Evolutionary conservation across 2,113 vertebrate genomes (phyloP).

Genomic region (Eudorcas thomsonii): DNA sequence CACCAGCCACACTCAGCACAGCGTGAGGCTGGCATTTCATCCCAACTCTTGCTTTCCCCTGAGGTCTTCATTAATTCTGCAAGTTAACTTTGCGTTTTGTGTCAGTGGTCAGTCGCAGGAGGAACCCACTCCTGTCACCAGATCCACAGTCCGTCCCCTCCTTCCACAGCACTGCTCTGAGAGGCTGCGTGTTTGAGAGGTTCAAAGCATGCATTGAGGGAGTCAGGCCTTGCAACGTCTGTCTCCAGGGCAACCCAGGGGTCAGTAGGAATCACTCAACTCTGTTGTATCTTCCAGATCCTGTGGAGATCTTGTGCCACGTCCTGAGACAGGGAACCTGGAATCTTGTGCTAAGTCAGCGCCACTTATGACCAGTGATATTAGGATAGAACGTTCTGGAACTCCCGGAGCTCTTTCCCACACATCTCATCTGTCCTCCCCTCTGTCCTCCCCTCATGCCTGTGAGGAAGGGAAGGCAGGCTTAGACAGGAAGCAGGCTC

Average conservation of each 20-base stretch:
- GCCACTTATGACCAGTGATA: not conserved
- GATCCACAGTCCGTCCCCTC: too few species aligned
- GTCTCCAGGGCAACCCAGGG: not conserved
- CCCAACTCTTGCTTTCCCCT: not conserved
- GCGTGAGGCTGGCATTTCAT: not conserved
- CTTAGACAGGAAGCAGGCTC: not conserved
- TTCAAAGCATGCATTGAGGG: not conserved
- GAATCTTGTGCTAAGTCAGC: not conserved
- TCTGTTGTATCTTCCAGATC: not conserved
- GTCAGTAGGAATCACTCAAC: not conserved
- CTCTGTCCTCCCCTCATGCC: not conserved
- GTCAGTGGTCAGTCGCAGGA: not conserved
- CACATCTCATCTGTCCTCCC: not conserved
- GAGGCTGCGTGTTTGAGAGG: rapidly evolving
- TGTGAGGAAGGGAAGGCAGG: not conserved
- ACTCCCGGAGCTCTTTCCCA: not conserved
- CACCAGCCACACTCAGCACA: not conserved
- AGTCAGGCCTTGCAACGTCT: not conserved
- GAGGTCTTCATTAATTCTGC: not conserved
- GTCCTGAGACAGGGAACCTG: not conserved
- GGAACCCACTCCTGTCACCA: not conserved
- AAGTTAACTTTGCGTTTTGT: not conserved
- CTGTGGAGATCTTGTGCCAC: not conserved
- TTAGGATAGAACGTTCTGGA: not conserved
- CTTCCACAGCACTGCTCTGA: not conserved